Evolutionary conservation across 2,888 invertebrate genomes (phyloP), one percentile per base, ranked within the genome.

Genomic region (Tridacna crocea): DNA sequence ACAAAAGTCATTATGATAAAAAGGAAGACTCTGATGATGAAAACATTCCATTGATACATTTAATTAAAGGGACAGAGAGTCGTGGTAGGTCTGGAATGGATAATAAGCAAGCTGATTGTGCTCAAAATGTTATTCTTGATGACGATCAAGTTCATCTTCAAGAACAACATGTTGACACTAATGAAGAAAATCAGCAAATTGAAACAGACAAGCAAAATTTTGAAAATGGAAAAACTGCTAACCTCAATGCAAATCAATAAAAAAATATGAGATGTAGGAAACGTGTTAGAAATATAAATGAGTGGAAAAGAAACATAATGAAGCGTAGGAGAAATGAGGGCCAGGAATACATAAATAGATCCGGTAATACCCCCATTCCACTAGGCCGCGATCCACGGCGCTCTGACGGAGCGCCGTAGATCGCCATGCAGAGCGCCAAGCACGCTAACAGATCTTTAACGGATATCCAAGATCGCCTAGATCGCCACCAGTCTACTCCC

Each of bases 301-400:
- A 3, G 36, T 77, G 70, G 77, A 70, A 70, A 36, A 70, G 77
- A 36, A 70, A 77, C 24, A 58, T 77, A 12, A 27, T 36, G 22
- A 77, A 77, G 36, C 26, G 77, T 19, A 26, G 68, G 22, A 22
- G 70, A 68, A 77, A 77, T 70, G 68, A 77, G 24, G 76, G 76
- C 10, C 51, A 68, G 27, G 36, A 70, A 36, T 70, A 77, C 24
- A 22, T 58, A 3, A 58, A 55, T 24, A 27, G 22, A n/a, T 36
- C 12, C 6, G 73, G 73, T n/a, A 72, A n/a, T n/a, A n/a, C n/a
- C n/a, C n/a, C n/a, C n/a, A n/a, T n/a, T n/a, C n/a, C n/a, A n/a
- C n/a, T n/a, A n/a, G n/a, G n/a, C n/a, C n/a, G n/a, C n/a, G n/a
- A n/a, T n/a, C n/a, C n/a, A n/a, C n/a, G n/a, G n/a, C n/a, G n/a